Conservation (phyloP, 2,888 invertebrate genomes). For the Trachelus iudaicus region DNA sequence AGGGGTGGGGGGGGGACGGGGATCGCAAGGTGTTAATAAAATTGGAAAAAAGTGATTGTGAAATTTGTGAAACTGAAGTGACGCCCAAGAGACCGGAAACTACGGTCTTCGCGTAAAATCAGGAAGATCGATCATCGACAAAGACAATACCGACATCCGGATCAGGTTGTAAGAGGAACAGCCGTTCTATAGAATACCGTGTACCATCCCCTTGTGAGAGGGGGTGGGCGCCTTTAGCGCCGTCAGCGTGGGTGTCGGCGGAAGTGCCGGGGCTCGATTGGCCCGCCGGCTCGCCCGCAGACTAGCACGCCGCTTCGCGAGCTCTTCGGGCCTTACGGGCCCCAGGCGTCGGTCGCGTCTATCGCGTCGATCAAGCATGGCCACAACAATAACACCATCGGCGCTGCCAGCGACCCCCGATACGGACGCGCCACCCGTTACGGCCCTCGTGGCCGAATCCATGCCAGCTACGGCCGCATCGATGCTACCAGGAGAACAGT, state of each 20-base stretch:
- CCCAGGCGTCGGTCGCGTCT: constrained; percentile 36
- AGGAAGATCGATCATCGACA: background rate
- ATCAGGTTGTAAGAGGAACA: background rate
- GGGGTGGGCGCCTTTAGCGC: constrained; percentile 62
- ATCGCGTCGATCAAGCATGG: constrained; percentile 28
- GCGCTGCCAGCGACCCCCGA: constrained; percentile 40
- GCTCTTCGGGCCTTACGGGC: constrained; percentile 69
- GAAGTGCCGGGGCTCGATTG: constrained; percentile 76
- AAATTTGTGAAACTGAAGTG: background rate
- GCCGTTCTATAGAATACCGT: constrained; percentile 15
- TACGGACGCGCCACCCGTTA: constrained; percentile 42
- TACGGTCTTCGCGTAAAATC: background rate
- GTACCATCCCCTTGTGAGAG: constrained; percentile 72
- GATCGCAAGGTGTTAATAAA: background rate
- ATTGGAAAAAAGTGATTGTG: background rate
- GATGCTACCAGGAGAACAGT: background rate
- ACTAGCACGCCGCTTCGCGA: constrained; percentile 66
- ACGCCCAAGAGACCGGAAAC: background rate
- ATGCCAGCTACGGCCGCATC: background rate
- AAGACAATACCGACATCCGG: background rate
- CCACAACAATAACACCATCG: constrained; percentile 28
- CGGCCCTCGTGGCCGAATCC: constrained; percentile 32
- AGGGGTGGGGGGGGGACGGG: no score
- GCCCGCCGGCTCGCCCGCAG: constrained; percentile 66
- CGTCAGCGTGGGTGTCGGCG: constrained; percentile 71